A percentile compares a stretch with the other conserved stretches of the same genome.
Evolutionary conservation across 2,113 vertebrate genomes (phyloP).

Genomic region (Dolichallabes microphthalmus): DNA sequence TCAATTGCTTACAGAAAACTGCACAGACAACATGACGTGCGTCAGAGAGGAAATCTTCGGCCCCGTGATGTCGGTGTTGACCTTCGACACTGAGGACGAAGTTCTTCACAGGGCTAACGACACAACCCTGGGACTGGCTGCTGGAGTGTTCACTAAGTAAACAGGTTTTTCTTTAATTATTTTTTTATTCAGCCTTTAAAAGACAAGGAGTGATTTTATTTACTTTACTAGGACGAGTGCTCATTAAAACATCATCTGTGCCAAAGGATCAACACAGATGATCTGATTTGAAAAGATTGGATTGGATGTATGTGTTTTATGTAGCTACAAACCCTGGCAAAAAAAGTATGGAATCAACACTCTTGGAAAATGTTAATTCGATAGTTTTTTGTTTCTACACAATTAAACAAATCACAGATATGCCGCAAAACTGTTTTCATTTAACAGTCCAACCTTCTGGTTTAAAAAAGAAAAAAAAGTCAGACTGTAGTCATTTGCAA

Average conservation of each 20-base stretch:
- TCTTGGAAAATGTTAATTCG: too few species aligned
- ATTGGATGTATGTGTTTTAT: not conserved
- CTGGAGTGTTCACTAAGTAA: constrained; percentile 93
- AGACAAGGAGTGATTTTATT: not conserved
- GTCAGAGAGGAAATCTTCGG: constrained; percentile 98
- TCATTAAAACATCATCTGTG: not conserved
- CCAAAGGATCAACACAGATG: not conserved
- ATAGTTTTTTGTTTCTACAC: too few species aligned
- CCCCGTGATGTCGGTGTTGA: constrained; percentile 93
- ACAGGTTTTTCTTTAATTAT: not conserved
- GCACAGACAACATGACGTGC: constrained; percentile 90
- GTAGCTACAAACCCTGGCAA: not conserved
- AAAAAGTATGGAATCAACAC: too few species aligned
- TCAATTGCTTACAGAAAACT: constrained; percentile 72
- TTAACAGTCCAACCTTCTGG: too few species aligned
- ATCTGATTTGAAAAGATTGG: not conserved
- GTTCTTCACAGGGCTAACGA: constrained; percentile 86
- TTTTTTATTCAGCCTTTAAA: not conserved
- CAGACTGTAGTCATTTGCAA: too few species aligned
- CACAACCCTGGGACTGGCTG: constrained; percentile 85
- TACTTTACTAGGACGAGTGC: not conserved
- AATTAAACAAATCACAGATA: too few species aligned
- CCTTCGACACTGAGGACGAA: constrained; percentile 90
- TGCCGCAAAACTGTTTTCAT: too few species aligned
- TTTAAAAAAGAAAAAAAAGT: too few species aligned